Evolutionary conservation across 2,888 invertebrate species (phyloP).

Genomic region (Stenchaetothrips biformis): DNA sequence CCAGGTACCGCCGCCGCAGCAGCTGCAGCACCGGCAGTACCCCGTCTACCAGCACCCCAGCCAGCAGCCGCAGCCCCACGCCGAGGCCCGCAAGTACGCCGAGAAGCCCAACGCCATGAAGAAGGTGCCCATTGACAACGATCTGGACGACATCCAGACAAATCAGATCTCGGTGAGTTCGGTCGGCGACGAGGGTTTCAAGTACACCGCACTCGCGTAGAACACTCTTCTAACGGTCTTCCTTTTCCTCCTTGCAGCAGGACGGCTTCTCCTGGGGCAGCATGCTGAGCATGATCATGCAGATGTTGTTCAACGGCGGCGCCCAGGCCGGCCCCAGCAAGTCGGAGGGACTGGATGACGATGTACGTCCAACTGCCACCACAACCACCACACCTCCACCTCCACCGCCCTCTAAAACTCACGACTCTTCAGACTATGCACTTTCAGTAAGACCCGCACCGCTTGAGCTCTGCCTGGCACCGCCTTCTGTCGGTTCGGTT

Average conservation of each 20-base stretch:
- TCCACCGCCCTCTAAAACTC: slow-evolving; percentile 24
- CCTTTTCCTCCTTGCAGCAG: slow-evolving; percentile 33
- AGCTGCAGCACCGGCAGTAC: slow-evolving; percentile 41
- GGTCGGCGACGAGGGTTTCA: not conserved
- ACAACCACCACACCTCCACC: slow-evolving; percentile 17
- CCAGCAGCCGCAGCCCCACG: slow-evolving; percentile 35
- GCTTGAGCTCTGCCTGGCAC: not conserved
- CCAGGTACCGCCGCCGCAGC: slow-evolving; percentile 41
- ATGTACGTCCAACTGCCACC: slow-evolving; percentile 41
- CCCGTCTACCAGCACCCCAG: slow-evolving; percentile 45
- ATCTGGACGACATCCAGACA: slow-evolving; percentile 65
- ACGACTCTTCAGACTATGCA: slow-evolving; percentile 21
- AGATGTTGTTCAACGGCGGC: slow-evolving; percentile 71
- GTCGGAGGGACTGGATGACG: slow-evolving; percentile 69
- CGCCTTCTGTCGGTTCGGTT: not conserved
- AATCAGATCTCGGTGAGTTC: slow-evolving; percentile 63
- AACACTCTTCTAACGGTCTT: not conserved
- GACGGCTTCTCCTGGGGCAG: slow-evolving; percentile 83
- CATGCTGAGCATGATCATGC: slow-evolving; percentile 79
- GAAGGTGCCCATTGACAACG: slow-evolving; percentile 65
- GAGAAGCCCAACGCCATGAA: slow-evolving; percentile 86
- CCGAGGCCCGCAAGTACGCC: slow-evolving; percentile 72
- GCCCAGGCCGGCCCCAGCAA: slow-evolving; percentile 68
- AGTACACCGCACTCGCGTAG: not conserved
- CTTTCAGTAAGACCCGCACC: slow-evolving; percentile 7